These are phyloP conservation scores for Lycia hirtaria DNA, from an alignment of 2,888 invertebrate genomes.

Conservation along the genomic window DNA sequence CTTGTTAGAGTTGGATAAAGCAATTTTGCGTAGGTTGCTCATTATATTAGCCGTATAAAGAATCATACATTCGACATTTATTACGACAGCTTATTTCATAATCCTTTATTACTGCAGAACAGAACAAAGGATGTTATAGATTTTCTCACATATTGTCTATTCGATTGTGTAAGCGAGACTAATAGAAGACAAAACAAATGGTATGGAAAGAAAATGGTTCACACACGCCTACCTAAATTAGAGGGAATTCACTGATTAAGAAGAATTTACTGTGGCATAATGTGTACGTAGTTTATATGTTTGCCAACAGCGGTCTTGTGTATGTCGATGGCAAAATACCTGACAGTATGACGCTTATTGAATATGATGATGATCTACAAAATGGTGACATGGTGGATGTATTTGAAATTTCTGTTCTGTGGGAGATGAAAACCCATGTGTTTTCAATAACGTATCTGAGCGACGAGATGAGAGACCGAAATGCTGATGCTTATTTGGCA, in stretches of 20 bases:
- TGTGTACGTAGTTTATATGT: too few relatives aligned
- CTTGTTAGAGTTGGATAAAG: neutral
- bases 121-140: slow-evolving; percentile 30
- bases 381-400: too few relatives aligned
- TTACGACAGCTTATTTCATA: slow-evolving; percentile 42
- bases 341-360: too few relatives aligned
- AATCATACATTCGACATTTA: slow-evolving; percentile 39
- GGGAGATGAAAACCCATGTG: too few relatives aligned
- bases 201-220: slow-evolving; percentile 20
- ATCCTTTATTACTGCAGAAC: slow-evolving; percentile 41
- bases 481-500: too few relatives aligned
- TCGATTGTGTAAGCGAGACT: slow-evolving; percentile 6
- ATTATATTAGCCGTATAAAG: slow-evolving; percentile 49
- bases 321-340: too few relatives aligned
- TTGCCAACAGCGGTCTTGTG: too few relatives aligned
- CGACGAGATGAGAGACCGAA: too few relatives aligned
- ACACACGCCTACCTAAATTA: neutral
- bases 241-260: slow-evolving; percentile 1
- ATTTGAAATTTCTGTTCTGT: too few relatives aligned
- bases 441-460: too few relatives aligned
- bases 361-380: too few relatives aligned
- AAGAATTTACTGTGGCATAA: too few relatives aligned
- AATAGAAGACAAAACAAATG: slow-evolving; percentile 15
- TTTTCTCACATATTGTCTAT: slow-evolving; percentile 30
- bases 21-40: slow-evolving; percentile 45